phyloP scores from a whole-genome alignment of 1,140 invertebrate genomes.

The Stenopsyche tienmushanensis region DNA sequence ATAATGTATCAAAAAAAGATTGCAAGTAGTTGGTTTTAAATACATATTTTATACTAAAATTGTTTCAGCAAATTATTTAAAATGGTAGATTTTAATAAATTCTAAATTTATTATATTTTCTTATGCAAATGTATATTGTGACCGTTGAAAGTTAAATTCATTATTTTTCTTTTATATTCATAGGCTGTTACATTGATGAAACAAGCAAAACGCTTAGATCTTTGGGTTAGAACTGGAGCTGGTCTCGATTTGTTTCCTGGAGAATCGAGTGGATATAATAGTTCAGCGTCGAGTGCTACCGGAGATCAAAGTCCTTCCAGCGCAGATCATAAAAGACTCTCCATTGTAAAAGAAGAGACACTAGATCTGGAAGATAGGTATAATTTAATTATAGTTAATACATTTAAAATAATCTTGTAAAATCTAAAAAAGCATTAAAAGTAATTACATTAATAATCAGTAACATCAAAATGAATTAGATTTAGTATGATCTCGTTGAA shows the following conservation, averaged over 20 bases:
- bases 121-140: no score
- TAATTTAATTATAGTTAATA: neutral
- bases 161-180: constrained; percentile 12
- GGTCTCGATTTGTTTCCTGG: constrained; percentile 75
- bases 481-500: neutral
- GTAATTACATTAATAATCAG: neutral
- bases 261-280: constrained; percentile 78
- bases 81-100: no score
- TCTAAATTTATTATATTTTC: no score
- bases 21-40: no score
- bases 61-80: no score
- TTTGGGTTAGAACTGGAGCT: constrained; percentile 70
- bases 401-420: neutral
- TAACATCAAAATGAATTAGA: constrained; percentile 4
- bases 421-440: no score
- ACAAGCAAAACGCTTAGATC: constrained; percentile 68
- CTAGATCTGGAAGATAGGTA: constrained; percentile 57
- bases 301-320: constrained; percentile 69
- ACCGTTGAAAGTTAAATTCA: no score
- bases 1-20: no score
- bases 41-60: no score
- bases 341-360: constrained; percentile 67
- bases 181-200: constrained; percentile 78
- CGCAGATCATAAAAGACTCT: constrained; percentile 63
- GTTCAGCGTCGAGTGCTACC: constrained; percentile 73